These are phyloP conservation scores for Sanderia malayensis DNA, from an alignment of 30 jellyfish, hydroid and myxozoan species.

Conservation along the genomic window DNA sequence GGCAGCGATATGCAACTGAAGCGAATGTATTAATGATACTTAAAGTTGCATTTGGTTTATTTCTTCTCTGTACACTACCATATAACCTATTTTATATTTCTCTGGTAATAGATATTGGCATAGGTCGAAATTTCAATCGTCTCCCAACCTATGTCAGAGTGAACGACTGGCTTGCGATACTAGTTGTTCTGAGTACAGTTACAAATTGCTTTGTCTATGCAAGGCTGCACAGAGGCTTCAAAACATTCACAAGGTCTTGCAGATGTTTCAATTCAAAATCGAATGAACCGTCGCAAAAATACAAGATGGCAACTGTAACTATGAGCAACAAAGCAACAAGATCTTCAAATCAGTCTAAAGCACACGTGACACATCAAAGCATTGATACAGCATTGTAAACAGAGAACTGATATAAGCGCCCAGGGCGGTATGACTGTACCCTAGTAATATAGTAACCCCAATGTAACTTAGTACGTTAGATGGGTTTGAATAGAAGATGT, in stretches of 20 bases:
- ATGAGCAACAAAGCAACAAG: neutral
- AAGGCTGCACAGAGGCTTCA: conserved; percentile 65
- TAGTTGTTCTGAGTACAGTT: conserved; percentile 55
- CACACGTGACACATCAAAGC: neutral
- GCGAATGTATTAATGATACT: conserved; percentile 24
- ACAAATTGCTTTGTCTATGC: conserved; percentile 73
- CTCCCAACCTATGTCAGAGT: conserved; percentile 10
- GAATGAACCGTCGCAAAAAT: conserved; percentile 4
- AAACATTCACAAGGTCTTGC: conserved; percentile 20
- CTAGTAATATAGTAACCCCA: too few species aligned
- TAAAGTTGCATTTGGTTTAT: conserved; percentile 50
- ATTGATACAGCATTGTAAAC: neutral
- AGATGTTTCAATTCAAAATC: neutral
- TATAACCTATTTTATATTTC: conserved; percentile 59
- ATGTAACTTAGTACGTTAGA: too few species aligned
- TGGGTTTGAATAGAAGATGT: too few species aligned
- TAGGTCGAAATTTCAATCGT: neutral
- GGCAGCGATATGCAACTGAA: conserved; percentile 20
- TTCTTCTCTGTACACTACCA: conserved; percentile 65
- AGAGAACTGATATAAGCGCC: too few species aligned
- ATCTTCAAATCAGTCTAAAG: neutral
- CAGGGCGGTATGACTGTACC: too few species aligned
- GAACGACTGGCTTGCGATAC: conserved; percentile 60
- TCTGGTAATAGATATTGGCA: conserved; percentile 23
- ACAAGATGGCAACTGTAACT: conserved; percentile 11